A percentile compares a stretch with the other conserved stretches of the same genome.
Conservation (phyloP, 2,888 invertebrate species). For the Alcis repandata region DNA sequence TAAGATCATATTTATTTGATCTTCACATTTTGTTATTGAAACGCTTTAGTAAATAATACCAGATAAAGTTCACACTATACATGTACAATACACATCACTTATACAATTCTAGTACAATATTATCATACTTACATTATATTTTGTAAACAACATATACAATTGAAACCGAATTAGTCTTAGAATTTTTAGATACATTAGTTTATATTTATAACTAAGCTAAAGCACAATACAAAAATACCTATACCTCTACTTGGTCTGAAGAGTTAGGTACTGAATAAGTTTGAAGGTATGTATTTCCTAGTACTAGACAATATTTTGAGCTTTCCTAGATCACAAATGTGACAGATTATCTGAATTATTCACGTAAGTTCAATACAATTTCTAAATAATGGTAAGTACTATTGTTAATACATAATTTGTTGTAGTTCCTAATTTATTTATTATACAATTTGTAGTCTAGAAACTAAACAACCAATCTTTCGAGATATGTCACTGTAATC, state of each 20-base stretch:
- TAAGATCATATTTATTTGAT: neutral
- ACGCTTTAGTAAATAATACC: too few relatives aligned
- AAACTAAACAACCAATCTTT: constrained; percentile 65
- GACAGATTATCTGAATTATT: constrained; percentile 31
- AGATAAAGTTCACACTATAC: neutral
- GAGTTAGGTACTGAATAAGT: constrained; percentile 24
- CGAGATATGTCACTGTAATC: constrained; percentile 71
- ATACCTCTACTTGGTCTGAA: constrained; percentile 36
- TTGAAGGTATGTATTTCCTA: constrained; percentile 14
- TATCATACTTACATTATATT: constrained; percentile 1
- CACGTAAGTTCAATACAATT: neutral
- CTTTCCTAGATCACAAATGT: constrained; percentile 47
- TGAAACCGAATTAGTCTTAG: constrained; percentile 21
- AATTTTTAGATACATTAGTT: constrained; percentile 12
- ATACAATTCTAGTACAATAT: neutral
- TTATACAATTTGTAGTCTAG: constrained; percentile 48
- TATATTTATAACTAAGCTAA: constrained; percentile 16
- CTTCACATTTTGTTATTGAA: neutral
- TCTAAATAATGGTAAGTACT: constrained; percentile 14
- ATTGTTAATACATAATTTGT: neutral
- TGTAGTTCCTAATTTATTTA: constrained; percentile 10
- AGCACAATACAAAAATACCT: constrained; percentile 23
- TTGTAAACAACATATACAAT: constrained; percentile 13
- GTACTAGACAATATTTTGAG: constrained; percentile 43
- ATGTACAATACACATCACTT: constrained; percentile 2